Conservation (phyloP, 1,140 invertebrate genomes). For the Drosophila equinoxialis region DNA sequence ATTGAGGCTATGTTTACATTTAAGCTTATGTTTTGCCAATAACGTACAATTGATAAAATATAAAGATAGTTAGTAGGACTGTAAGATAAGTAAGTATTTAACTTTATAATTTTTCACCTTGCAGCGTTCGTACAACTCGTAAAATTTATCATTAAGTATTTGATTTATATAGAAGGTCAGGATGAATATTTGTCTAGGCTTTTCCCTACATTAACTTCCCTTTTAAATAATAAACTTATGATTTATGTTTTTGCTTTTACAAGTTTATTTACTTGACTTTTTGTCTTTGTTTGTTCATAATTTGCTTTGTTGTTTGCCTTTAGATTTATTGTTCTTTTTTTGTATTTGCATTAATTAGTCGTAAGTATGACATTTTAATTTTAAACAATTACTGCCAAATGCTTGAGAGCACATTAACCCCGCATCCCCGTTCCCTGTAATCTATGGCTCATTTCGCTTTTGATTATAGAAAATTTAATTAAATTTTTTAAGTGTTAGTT, state of each 20-base stretch:
- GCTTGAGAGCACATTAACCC: constrained; percentile 60
- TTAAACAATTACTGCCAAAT: constrained; percentile 74
- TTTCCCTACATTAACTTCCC: neutral
- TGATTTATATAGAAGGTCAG: too few relatives aligned
- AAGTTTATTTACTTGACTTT: constrained; percentile 3
- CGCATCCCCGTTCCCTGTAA: neutral
- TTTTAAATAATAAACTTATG: neutral
- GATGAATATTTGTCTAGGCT: too few relatives aligned
- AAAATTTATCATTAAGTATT: too few relatives aligned
- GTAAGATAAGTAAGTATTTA: too few relatives aligned
- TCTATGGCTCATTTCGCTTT: constrained; percentile 3
- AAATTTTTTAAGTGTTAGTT: constrained; percentile 50
- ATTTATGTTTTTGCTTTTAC: neutral
- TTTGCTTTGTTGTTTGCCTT: constrained; percentile 6
- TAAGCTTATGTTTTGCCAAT: too few relatives aligned
- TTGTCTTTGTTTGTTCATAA: constrained; percentile 1
- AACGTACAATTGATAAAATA: too few relatives aligned
- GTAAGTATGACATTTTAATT: constrained; percentile 61
- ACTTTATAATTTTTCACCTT: too few relatives aligned
- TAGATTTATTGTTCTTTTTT: neutral
- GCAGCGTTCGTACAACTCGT: too few relatives aligned
- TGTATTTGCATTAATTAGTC: constrained; percentile 6
- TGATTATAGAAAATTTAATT: constrained; percentile 27
- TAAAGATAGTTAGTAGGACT: too few relatives aligned
- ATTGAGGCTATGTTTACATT: too few relatives aligned